These are phyloP conservation scores for Timandra comae DNA, from an alignment of 2,888 invertebrate genomes.

Conservation along the genomic window DNA sequence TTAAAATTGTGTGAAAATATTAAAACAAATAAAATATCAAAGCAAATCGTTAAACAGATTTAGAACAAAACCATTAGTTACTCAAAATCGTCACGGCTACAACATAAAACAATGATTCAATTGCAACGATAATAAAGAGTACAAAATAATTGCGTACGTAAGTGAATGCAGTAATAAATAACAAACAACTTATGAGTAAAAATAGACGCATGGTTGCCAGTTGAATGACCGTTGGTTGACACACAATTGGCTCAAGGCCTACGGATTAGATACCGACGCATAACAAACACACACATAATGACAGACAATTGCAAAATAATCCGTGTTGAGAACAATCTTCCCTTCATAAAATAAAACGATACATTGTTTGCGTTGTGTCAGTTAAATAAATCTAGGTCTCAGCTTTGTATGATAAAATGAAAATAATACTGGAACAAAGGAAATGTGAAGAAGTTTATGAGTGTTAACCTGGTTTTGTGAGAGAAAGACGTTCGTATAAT, in stretches of 20 bases:
- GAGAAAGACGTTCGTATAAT: no score
- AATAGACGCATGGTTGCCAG: slow-evolving; percentile 61
- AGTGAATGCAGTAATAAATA: slow-evolving; percentile 52
- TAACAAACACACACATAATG: slow-evolving; percentile 54
- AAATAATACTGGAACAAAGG: no score
- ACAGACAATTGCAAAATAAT: slow-evolving; percentile 56
- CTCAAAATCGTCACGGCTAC: slow-evolving; percentile 9
- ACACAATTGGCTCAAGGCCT: slow-evolving; percentile 73
- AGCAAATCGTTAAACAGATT: no score
- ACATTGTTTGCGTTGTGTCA: slow-evolving; percentile 6
- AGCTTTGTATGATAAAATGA: no score
- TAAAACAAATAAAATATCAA: no score
- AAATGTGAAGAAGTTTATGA: no score
- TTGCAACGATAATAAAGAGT: slow-evolving; percentile 32
- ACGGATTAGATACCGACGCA: slow-evolving; percentile 70
- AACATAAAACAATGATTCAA: slow-evolving; percentile 45
- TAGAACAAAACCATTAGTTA: no score
- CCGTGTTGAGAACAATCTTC: slow-evolving; percentile 27
- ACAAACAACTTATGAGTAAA: slow-evolving; percentile 63
- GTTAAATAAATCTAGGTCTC: slow-evolving; percentile 4
- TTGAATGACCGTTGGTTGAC: slow-evolving; percentile 72
- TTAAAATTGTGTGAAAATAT: no score
- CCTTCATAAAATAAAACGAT: slow-evolving; percentile 11
- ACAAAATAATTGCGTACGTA: slow-evolving; percentile 34
- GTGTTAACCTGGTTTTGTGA: no score